phyloP scores from a whole-genome alignment of 2,113 vertebrate genomes.

The Smithornis capensis region DNA sequence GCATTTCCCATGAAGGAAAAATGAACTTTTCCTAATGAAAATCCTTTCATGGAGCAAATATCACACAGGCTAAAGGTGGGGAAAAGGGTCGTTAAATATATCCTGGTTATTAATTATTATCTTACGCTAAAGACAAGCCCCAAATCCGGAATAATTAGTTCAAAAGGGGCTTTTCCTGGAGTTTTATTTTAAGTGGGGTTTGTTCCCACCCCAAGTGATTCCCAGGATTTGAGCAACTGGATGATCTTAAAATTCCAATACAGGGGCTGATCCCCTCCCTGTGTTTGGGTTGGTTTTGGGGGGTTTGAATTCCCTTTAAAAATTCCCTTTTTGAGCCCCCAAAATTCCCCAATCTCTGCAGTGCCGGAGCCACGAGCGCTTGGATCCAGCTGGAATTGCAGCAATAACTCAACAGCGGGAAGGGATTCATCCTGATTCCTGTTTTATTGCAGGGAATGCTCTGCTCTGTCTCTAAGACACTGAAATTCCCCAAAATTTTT shows the following conservation, averaged over 20 bases:
- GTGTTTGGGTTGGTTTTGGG: rapidly evolving
- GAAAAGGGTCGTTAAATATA: background rate
- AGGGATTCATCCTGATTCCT: background rate
- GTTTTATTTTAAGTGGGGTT: background rate
- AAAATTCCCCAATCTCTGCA: background rate
- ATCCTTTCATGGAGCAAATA: background rate
- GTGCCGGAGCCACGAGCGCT: background rate
- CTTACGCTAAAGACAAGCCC: background rate
- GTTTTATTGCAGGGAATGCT: rapidly evolving
- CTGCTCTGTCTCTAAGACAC: background rate
- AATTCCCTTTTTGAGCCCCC: too few relatives aligned
- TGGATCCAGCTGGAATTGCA: background rate
- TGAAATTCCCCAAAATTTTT: background rate
- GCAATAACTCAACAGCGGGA: background rate
- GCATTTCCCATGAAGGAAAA: background rate
- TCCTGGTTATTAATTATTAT: background rate
- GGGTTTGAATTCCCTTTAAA: too few relatives aligned
- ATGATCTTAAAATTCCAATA: background rate
- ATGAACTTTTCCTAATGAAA: background rate
- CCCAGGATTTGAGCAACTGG: background rate
- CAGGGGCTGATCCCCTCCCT: background rate
- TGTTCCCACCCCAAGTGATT: background rate
- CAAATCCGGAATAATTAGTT: background rate
- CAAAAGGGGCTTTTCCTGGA: background rate
- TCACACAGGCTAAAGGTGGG: background rate